phyloP scores from a whole-genome alignment of 1,140 invertebrate genomes.

The roundworm (Caenorhabditis elegans) region WBcel235 BX284602.5:7206501-7207000 shows the following conservation, averaged over 20 bases:
- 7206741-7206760: background rate
- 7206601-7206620: slow-evolving; percentile 18
- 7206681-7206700: background rate
- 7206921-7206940: too few species aligned
- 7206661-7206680: background rate
- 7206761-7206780: background rate
- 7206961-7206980: too few species aligned
- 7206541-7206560: slow-evolving; percentile 8
- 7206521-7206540: background rate
- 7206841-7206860: background rate
- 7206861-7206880: slow-evolving; percentile 7
- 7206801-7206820: background rate
- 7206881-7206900: background rate
- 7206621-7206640: slow-evolving; percentile 4
- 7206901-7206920: background rate
- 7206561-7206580: slow-evolving; percentile 23
- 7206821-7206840: background rate
- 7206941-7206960: too few species aligned
- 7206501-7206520: background rate
- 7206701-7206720: background rate
- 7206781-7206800: slow-evolving; percentile 6
- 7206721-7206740: background rate
- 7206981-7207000: too few species aligned
- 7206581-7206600: background rate
- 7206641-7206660: background rate